Conservation (phyloP, 2,797 vertebrate species). For the Neopelma chrysocephalum region DNA sequence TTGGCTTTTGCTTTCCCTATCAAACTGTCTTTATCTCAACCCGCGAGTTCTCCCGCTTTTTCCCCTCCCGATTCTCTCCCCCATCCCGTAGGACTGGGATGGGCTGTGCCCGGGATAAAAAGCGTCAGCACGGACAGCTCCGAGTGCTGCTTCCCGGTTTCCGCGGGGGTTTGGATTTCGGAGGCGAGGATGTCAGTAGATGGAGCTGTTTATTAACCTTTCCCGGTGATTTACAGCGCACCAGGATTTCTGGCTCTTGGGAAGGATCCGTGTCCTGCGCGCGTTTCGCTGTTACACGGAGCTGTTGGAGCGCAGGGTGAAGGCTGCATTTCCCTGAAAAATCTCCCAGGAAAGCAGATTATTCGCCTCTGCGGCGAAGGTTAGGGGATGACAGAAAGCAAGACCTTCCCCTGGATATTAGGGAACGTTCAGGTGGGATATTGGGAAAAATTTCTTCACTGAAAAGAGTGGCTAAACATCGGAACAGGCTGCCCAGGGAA, state of each 20-base stretch:
- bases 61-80: neutral
- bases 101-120: neutral
- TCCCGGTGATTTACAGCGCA: neutral
- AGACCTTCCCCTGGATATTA: neutral
- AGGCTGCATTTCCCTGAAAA: neutral
- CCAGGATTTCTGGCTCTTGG: neutral
- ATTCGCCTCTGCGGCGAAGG: neutral
- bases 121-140: accelerated
- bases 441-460: neutral
- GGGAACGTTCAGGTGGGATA: neutral
- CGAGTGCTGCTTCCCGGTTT: neutral
- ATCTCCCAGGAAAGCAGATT: neutral
- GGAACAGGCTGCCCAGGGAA: neutral
- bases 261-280: neutral
- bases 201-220: slow-evolving; percentile 72
- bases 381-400: neutral
- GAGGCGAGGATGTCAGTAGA: slow-evolving; percentile 56
- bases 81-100: neutral
- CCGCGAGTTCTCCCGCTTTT: accelerated
- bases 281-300: accelerated
- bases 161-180: neutral
- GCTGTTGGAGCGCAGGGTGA: neutral
- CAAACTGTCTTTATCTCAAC: accelerated
- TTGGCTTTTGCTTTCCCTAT: neutral
- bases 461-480: neutral